These are phyloP conservation scores for Agrilus biguttatus DNA, from an alignment of 2,888 invertebrate species.

Conservation along the genomic window DNA sequence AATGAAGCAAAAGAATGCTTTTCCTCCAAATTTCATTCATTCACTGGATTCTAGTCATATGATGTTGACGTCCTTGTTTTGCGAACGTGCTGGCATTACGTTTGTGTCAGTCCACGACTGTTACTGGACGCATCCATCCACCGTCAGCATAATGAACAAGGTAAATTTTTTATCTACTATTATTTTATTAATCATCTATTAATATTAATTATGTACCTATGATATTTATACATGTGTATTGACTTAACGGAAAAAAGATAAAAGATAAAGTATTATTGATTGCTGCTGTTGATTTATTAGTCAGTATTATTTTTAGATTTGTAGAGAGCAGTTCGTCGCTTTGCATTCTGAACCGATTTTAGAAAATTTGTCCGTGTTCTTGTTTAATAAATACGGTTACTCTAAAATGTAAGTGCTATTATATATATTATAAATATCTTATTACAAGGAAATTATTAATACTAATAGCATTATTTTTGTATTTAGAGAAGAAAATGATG, in stretches of 20 bases:
- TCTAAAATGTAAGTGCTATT: conserved; percentile 10
- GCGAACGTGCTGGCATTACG: conserved; percentile 66
- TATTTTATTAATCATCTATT: background rate
- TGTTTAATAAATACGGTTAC: conserved; percentile 54
- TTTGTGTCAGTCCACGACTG: conserved; percentile 99
- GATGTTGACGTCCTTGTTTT: conserved; percentile 94
- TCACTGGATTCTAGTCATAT: conserved; percentile 97
- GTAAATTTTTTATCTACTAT: conserved; percentile 31
- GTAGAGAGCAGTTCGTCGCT: conserved; percentile 95
- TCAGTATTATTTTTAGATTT: conserved; percentile 46
- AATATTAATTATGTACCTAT: no score
- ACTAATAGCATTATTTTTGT: conserved; percentile 6
- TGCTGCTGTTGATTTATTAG: conserved; percentile 8
- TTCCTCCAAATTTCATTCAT: conserved; percentile 98
- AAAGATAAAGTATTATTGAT: background rate
- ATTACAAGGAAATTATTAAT: background rate
- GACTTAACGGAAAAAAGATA: no score
- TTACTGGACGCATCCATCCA: conserved; percentile 94
- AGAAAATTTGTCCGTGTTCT: conserved; percentile 65
- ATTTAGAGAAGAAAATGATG: conserved; percentile 35
- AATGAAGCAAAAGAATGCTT: conserved; percentile 89
- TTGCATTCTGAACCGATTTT: conserved; percentile 88
- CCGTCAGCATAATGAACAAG: conserved; percentile 78
- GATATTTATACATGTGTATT: no score
- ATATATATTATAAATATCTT: background rate